Evolutionary conservation across 2,113 vertebrate species (phyloP).

Genomic region (Zosterops pallidus): DNA sequence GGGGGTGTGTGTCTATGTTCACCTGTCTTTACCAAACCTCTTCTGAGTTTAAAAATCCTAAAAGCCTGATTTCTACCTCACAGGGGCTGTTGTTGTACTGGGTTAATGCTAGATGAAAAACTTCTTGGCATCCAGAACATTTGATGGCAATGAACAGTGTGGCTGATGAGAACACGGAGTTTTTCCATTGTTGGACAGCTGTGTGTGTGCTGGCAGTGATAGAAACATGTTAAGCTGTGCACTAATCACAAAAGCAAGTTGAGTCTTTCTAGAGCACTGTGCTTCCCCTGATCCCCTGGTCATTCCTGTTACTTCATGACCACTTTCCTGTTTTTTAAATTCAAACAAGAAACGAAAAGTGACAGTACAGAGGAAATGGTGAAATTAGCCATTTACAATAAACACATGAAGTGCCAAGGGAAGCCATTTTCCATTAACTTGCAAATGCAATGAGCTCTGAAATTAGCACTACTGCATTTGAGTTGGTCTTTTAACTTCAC

Average conservation of each 20-base stretch:
- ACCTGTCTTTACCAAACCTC: background rate
- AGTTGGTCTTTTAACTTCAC: background rate
- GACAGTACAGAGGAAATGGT: background rate
- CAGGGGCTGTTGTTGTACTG: background rate
- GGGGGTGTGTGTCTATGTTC: background rate
- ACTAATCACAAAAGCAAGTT: background rate
- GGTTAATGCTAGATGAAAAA: background rate
- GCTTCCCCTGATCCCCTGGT: background rate
- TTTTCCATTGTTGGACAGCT: background rate
- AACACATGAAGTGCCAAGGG: background rate
- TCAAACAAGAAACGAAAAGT: background rate
- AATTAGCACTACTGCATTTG: background rate
- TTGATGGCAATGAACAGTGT: background rate
- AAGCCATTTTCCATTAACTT: background rate
- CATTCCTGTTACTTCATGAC: background rate
- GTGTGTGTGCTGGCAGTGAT: background rate
- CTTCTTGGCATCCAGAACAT: background rate
- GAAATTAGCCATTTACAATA: background rate
- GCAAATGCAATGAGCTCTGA: background rate
- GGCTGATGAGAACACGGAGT: background rate
- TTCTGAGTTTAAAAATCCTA: background rate
- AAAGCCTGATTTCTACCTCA: background rate
- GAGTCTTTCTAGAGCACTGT: background rate
- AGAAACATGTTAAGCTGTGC: rapidly evolving
- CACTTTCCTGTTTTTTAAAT: background rate